Evolutionary conservation across 2,113 vertebrate species (phyloP), one percentile per base, ranked within the genome.

Genomic region (Neotragus moschatus): DNA sequence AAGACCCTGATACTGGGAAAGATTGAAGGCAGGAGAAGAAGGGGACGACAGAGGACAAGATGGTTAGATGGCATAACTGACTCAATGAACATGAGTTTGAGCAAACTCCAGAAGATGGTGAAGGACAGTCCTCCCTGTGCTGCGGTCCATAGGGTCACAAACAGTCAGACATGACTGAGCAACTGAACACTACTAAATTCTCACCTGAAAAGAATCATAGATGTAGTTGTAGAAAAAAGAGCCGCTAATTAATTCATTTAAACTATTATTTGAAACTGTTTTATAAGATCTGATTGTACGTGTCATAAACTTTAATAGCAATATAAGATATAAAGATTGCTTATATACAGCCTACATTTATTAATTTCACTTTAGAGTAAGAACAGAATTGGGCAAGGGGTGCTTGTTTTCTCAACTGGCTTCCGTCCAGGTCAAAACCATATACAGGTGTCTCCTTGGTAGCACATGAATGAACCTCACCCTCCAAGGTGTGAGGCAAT

Each of bases 341-440:
- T 61, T 95, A n/a, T 6, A 63, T 58, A 80, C 36, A 3, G 53
- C 14, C 23, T 55, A 2, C 1, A 36, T 73, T 51, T 90, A 53
- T n/a, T 30, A 51, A 25, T 47, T 88, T 61, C 47, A 4, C 90
- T 30, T 81, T 30, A 36, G 2, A 5, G 0, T 36, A 90, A 73
- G 17, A 84, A 61, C 1, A 84, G 49, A 61, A 23, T 0, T n/a
- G 53, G 1, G 9, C 1, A 55, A 51, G 16, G 0, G 2, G 2
- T 6, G 0, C n/a, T 51, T 86, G 6, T 43, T 93, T 58, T 30
- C 23, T 88, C 47, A 93, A 2, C 25, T 60, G 1, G 10, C 25
- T 84, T 4, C 5, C 21, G 53, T 61, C 16, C 7, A 21, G 1
- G 10, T 60, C 77, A 51, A 47, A 63, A 19, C 36, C 25, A 45